A percentile compares a stretch with the other conserved stretches of the same genome.
Conservation (phyloP, 53 echinoderm and acorn worm genomes). For the Arbacia lixula region DNA sequence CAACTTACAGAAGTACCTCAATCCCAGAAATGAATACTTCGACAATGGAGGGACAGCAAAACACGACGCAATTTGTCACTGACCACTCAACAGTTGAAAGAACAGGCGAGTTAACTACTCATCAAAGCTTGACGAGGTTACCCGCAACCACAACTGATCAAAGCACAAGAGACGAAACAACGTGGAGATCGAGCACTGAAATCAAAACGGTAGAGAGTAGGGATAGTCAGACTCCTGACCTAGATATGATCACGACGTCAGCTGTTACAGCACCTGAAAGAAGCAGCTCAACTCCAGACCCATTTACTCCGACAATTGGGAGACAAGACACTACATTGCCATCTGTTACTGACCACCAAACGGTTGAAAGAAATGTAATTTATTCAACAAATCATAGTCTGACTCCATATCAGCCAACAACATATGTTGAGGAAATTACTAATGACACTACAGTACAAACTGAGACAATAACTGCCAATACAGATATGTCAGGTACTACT, state of each 20-base stretch:
- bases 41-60: background rate
- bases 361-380: no score
- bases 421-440: no score
- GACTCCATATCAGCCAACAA: no score
- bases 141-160: background rate
- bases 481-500: no score
- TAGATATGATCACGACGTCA: no score
- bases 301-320: background rate
- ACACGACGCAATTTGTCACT: background rate
- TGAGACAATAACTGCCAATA: no score
- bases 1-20: background rate
- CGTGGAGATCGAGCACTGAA: background rate
- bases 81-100: no score
- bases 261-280: background rate
- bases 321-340: background rate
- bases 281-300: background rate
- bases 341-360: no score
- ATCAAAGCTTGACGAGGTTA: no score
- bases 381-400: no score
- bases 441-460: no score
- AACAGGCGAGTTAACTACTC: no score
- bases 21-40: background rate
- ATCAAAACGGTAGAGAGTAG: background rate
- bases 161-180: background rate
- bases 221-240: background rate